Evolutionary conservation across 1,140 invertebrate genomes (phyloP).

Genomic region (Delia radicum): DNA sequence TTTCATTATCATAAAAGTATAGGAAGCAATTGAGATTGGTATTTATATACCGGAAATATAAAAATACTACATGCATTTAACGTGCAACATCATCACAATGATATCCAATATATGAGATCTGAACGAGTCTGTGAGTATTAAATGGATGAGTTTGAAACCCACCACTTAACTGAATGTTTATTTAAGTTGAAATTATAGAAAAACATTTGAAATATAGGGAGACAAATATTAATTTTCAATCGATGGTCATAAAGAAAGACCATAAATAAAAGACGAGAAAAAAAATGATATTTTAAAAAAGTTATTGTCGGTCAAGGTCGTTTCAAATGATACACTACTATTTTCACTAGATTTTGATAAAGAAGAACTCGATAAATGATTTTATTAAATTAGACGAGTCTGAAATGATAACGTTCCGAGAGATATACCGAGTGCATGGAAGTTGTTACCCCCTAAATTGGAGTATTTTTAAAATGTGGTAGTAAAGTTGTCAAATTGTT

Average conservation of each 20-base stretch:
- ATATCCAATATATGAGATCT: not conserved
- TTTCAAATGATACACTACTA: too few species aligned
- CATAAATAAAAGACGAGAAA: too few species aligned
- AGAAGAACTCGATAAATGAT: too few species aligned
- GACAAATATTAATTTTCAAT: constrained; percentile 5
- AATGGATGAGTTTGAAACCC: not conserved
- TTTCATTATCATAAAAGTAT: not conserved
- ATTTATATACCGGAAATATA: not conserved
- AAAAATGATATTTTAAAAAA: too few species aligned
- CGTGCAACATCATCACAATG: not conserved
- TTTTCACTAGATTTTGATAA: too few species aligned
- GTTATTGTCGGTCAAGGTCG: too few species aligned
- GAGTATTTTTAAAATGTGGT: too few species aligned
- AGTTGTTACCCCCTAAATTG: too few species aligned
- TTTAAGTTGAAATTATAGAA: constrained; percentile 2
- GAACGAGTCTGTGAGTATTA: not conserved
- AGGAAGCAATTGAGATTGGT: not conserved
- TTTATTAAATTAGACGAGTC: too few species aligned
- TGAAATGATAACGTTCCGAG: too few species aligned
- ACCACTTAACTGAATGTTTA: not conserved
- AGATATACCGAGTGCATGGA: too few species aligned
- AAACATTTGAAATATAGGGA: not conserved
- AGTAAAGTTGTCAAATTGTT: too few species aligned
- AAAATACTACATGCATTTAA: not conserved
- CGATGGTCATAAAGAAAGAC: not conserved